These are phyloP conservation scores for Myoxocephalus aenaeus DNA, from an alignment of 2,797 vertebrate genomes.

Conservation along the genomic window DNA sequence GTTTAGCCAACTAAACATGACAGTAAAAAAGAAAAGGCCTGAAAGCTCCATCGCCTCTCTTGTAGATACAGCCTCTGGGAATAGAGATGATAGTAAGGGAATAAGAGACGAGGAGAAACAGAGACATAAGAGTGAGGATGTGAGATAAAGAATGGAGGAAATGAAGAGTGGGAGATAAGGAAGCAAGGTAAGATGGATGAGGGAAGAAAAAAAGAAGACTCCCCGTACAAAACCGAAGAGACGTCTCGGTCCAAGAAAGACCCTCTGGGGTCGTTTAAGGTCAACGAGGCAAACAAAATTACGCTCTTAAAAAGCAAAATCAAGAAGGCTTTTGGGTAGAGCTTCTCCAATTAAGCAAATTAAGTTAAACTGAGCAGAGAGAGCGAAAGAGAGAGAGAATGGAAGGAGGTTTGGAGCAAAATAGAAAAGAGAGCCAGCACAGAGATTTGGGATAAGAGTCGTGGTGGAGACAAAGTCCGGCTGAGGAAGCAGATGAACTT, in stretches of 20 bases:
- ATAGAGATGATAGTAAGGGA: conserved; percentile 15
- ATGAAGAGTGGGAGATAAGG: conserved; percentile 22
- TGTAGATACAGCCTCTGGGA: conserved; percentile 19
- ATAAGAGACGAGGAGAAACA: conserved; percentile 11
- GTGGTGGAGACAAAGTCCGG: conserved; percentile 16
- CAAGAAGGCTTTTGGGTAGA: background rate
- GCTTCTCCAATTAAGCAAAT: no score
- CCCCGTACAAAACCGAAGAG: background rate
- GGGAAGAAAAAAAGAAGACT: conserved; percentile 14
- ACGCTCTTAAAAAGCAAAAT: conserved; percentile 8
- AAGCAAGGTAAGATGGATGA: conserved; percentile 43
- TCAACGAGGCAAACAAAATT: conserved; percentile 1
- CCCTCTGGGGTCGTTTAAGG: conserved; percentile 18
- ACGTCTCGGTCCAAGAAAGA: background rate
- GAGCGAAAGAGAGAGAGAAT: background rate
- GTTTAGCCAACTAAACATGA: conserved; percentile 12
- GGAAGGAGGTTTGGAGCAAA: background rate
- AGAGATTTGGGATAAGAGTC: background rate
- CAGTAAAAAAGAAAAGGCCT: conserved; percentile 1
- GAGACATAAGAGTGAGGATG: conserved; percentile 17
- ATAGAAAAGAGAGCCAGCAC: background rate
- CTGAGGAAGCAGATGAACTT: conserved; percentile 28
- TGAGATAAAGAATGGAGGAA: conserved; percentile 33
- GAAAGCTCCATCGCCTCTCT: conserved; percentile 32
- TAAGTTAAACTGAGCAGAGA: background rate